Base-by-base conservation (phyloP, 53 echinoderm and acorn worm species). In the Henricia sp. region DNA sequence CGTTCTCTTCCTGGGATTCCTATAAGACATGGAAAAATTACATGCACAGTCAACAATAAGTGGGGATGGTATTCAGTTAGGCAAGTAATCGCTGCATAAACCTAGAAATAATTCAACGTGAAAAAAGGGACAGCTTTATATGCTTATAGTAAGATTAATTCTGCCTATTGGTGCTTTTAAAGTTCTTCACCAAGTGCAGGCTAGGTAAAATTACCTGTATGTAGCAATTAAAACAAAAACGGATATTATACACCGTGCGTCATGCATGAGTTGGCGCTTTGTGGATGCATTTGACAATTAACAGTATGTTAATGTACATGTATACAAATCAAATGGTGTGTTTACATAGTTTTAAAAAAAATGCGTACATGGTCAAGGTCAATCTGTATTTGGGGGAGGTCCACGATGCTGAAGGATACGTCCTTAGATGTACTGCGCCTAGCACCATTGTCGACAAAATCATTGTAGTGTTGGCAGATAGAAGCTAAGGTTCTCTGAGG, bases 351-450 rank as follows among this genome's bases (percentile, higher is more conserved):
- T 13, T 9, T 13, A n/a, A 6, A 6, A 6, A 6, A 44, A 6
- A 13, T 44, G 41, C 68, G 6, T 73, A 73, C 56, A 50, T 73
- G 74, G 29, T 73, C 74, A 54, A 54, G 27, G 37, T 35, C 35
- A 10, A 73, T 54, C 2, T 37, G 19, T 37, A 73, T 21, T 14
- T 2, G 6, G 0, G 68, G 68, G 26, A 11, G 25, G 21, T 68
- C 46, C 2, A 83, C 67, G n/a, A 82, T 48, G 37, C 68, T 83
- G 26, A 64, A 42, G 2, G 83, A 83, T 3, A 83, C 68, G 68
- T 44, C 52, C 50, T 83, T 82, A 1, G 83, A 19, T 1, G 27
- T 63, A 32, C 11, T 65, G 1, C 50, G 42, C 12, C 50, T 72
- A 30, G 51, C n/a, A 17, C 52, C 52, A 68, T 68, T 42, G n/a